Percentiles rank a stretch among this genome's conserved stretches.
phyloP scores from a whole-genome alignment of 1,140 invertebrate genomes.

The Sitodiplosis mosellana region DNA sequence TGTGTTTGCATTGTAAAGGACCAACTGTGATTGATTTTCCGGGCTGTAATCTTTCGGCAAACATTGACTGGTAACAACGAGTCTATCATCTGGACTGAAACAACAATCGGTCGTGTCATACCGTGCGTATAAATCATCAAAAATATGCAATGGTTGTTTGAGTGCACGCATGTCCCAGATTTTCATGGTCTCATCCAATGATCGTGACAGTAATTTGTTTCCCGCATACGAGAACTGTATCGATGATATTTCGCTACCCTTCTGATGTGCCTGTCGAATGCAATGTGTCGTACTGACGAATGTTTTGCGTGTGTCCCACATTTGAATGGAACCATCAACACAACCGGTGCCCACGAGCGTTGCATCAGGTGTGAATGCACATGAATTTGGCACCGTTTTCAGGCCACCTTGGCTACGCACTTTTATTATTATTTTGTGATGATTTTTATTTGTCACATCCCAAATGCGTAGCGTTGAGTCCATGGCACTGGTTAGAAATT shows the following conservation, averaged over 20 bases:
- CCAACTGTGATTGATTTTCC: constrained; percentile 47
- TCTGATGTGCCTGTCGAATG: constrained; percentile 64
- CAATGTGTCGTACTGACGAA: constrained; percentile 63
- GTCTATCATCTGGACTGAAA: constrained; percentile 72
- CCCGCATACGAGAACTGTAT: constrained; percentile 81
- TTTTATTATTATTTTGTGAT: constrained; percentile 77
- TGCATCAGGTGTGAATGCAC: constrained; percentile 72
- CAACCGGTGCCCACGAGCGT: constrained; percentile 73
- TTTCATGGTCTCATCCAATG: constrained; percentile 87
- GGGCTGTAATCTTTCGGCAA: constrained; percentile 34
- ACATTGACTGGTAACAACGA: constrained; percentile 79
- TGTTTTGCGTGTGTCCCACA: constrained; percentile 87
- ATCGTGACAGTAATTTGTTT: constrained; percentile 53
- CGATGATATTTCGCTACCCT: constrained; percentile 63
- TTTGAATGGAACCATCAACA: constrained; percentile 88
- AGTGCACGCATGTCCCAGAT: constrained; percentile 83
- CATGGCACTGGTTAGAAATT: constrained; percentile 86
- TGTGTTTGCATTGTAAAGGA: constrained; percentile 66
- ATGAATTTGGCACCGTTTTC: constrained; percentile 71
- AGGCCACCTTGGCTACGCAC: constrained; percentile 73
- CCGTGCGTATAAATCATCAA: constrained; percentile 55
- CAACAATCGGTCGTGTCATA: constrained; percentile 81
- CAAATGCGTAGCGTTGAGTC: constrained; percentile 87
- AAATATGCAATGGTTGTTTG: constrained; percentile 54
- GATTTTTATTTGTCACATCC: constrained; percentile 57